Conservation (phyloP, 2,888 invertebrate species). For the Andrena camellia region DNA sequence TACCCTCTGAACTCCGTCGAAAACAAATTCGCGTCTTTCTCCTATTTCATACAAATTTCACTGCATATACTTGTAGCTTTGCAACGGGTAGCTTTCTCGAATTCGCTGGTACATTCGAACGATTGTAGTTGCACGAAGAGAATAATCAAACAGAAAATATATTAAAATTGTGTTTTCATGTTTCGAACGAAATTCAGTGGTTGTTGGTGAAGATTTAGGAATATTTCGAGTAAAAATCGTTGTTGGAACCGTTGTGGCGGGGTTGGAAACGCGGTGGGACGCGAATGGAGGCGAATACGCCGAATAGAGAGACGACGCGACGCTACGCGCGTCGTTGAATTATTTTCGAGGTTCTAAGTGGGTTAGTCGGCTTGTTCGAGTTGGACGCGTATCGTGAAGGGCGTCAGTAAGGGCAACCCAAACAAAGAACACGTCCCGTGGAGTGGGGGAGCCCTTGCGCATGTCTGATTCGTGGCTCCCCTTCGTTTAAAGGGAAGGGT, state of each 20-base stretch:
- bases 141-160: no score
- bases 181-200: neutral
- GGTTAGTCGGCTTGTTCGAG: slow-evolving; percentile 76
- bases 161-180: neutral
- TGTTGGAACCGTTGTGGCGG: neutral
- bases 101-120: neutral
- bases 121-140: no score
- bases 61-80: neutral
- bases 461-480: slow-evolving; percentile 62
- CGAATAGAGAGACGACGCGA: neutral
- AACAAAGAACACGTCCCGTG: slow-evolving; percentile 71
- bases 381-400: slow-evolving; percentile 54
- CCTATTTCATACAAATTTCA: neutral
- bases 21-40: neutral
- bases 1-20: neutral
- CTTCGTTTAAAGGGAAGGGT: slow-evolving; percentile 69
- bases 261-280: neutral
- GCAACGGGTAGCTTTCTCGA: neutral
- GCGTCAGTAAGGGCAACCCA: slow-evolving; percentile 71
- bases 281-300: neutral
- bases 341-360: slow-evolving; percentile 77
- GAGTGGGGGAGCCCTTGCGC: slow-evolving; percentile 65
- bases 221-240: neutral
- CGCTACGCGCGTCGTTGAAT: slow-evolving; percentile 23
- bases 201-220: neutral